Conservation (phyloP, 2,888 invertebrate genomes). For the Byasa hedistus region DNA sequence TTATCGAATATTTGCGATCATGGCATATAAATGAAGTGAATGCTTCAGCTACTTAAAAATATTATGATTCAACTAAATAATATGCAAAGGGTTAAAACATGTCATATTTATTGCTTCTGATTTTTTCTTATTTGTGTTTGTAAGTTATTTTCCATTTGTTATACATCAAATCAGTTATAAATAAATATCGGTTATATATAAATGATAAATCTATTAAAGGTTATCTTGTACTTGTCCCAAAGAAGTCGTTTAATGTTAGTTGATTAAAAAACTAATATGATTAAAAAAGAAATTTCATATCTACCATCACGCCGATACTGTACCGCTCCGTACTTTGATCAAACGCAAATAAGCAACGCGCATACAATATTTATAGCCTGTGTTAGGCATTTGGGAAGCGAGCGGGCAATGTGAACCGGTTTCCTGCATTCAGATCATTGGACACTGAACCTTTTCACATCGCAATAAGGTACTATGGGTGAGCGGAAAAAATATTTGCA, state of each 20-base stretch:
- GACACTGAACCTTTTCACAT: conserved; percentile 40
- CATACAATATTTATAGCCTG: conserved; percentile 67
- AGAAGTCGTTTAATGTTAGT: too few species aligned
- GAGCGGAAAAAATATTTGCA: conserved; percentile 32
- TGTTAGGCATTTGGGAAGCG: conserved; percentile 63
- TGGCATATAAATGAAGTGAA: not conserved
- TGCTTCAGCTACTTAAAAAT: too few species aligned
- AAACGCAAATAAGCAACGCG: conserved; percentile 46
- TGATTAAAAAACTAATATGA: too few species aligned
- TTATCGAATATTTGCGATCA: not conserved
- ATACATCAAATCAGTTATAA: too few species aligned
- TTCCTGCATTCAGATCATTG: conserved; percentile 16
- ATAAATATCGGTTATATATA: too few species aligned
- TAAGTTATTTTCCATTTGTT: too few species aligned
- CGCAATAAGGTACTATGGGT: conserved; percentile 32
- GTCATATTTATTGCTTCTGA: too few species aligned
- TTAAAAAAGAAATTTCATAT: conserved; percentile 33
- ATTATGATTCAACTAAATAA: too few species aligned
- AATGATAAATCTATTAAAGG: too few species aligned
- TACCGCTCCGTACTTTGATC: conserved; percentile 39
- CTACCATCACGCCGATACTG: conserved; percentile 6
- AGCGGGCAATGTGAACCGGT: conserved; percentile 42
- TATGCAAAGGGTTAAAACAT: too few species aligned
- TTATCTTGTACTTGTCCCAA: too few species aligned
- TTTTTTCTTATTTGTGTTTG: too few species aligned